phyloP scores from a whole-genome alignment of 2,888 invertebrate genomes.

The Phania funesta region DNA sequence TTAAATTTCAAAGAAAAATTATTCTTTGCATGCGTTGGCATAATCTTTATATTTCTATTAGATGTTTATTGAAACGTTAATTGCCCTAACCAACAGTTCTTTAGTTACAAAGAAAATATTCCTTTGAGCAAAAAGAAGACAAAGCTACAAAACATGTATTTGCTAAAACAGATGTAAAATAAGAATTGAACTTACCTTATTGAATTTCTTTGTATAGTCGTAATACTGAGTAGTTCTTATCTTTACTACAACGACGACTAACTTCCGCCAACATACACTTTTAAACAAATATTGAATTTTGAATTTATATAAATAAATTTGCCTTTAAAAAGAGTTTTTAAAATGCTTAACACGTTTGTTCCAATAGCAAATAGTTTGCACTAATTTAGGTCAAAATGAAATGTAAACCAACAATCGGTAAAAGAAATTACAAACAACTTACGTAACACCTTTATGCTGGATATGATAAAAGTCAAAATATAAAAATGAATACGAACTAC shows the following conservation, averaged over 20 bases:
- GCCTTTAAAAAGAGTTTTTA: slow-evolving; percentile 36
- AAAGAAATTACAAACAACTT: slow-evolving; percentile 34
- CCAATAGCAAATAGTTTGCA: not conserved
- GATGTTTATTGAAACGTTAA: slow-evolving; percentile 41
- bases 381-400: slow-evolving; percentile 52
- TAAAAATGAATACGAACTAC: slow-evolving; percentile 74
- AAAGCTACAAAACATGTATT: slow-evolving; percentile 1
- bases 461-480: slow-evolving; percentile 63
- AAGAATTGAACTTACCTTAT: slow-evolving; percentile 52
- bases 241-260: slow-evolving; percentile 51
- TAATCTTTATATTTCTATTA: slow-evolving; percentile 33
- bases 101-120: slow-evolving; percentile 35
- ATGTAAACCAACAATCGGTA: slow-evolving; percentile 4
- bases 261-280: slow-evolving; percentile 53
- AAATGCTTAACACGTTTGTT: slow-evolving; percentile 56
- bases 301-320: slow-evolving; percentile 34
- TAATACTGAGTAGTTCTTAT: slow-evolving; percentile 50
- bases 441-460: slow-evolving; percentile 73
- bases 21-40: slow-evolving; percentile 9
- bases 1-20: slow-evolving; percentile 26
- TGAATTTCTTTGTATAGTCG: slow-evolving; percentile 19
- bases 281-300: slow-evolving; percentile 56
- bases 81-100: slow-evolving; percentile 13
- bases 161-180: not conserved
- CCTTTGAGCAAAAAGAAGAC: not conserved